Percentiles rank a stretch among this genome's conserved stretches.
Conservation (phyloP, 2,888 invertebrate genomes). For the Synergus umbraculus region DNA sequence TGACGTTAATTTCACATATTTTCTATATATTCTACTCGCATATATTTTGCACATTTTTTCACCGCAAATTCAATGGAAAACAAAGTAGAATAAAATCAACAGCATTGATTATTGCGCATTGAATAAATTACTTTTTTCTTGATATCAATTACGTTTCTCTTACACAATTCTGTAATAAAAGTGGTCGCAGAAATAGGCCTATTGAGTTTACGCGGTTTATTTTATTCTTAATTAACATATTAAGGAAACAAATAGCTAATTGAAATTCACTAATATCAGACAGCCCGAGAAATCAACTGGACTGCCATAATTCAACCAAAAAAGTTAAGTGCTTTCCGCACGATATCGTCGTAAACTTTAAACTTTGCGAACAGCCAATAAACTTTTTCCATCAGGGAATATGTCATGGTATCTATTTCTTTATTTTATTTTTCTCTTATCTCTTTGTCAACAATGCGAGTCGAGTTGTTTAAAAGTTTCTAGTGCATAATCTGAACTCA, state of each 20-base stretch:
- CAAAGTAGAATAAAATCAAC: slow-evolving; percentile 5
- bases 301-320: not conserved
- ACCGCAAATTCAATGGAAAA: not conserved
- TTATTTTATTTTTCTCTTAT: slow-evolving; percentile 33
- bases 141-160: slow-evolving; percentile 31
- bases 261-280: not conserved
- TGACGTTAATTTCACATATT: not conserved
- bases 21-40: not conserved
- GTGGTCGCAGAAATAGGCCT: slow-evolving; percentile 4
- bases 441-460: slow-evolving; percentile 23
- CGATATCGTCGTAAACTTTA: not conserved
- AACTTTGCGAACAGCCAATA: slow-evolving; percentile 22
- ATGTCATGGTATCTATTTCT: slow-evolving; percentile 10
- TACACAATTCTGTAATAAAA: slow-evolving; percentile 39
- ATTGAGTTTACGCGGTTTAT: not conserved
- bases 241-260: not conserved
- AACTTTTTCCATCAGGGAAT: not conserved
- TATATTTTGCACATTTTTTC: not conserved
- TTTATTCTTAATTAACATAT: not conserved
- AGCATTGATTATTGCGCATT: slow-evolving; percentile 31
- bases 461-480: slow-evolving; percentile 29
- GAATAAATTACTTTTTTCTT: slow-evolving; percentile 39
- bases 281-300: not conserved
- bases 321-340: not conserved
- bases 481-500: slow-evolving; percentile 14